A percentile compares a stretch with the other conserved stretches of the same genome.
Evolutionary conservation across 2,888 invertebrate genomes (phyloP).

Genomic region (Melolontha melolontha): DNA sequence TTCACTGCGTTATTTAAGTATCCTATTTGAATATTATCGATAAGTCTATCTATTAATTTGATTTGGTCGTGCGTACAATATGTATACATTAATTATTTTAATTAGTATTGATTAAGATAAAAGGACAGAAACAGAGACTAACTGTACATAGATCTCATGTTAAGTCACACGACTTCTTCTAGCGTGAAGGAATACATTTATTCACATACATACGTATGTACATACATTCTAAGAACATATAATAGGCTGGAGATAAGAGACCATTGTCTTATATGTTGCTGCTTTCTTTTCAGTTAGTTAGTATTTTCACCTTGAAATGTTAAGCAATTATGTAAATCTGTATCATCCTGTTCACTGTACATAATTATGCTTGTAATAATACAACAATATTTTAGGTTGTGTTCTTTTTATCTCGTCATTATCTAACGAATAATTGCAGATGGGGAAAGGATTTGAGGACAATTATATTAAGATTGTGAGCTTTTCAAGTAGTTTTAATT

Average conservation of each 20-base stretch:
- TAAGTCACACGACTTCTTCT: background rate
- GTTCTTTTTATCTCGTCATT: too few relatives aligned
- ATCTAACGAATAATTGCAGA: too few relatives aligned
- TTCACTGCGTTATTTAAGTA: conserved; percentile 3
- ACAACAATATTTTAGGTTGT: conserved; percentile 2
- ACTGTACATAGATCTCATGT: background rate
- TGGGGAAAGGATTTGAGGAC: too few relatives aligned
- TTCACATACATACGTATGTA: conserved; percentile 3
- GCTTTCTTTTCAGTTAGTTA: conserved; percentile 15
- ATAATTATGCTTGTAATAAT: conserved; percentile 9
- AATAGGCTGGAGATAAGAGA: background rate
- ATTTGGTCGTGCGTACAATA: background rate
- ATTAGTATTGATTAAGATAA: conserved; percentile 27
- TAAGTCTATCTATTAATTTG: background rate
- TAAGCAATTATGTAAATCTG: conserved; percentile 32
- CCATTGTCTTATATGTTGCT: conserved; percentile 9
- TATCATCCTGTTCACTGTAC: conserved; percentile 23
- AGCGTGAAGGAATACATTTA: too few relatives aligned
- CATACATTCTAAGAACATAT: background rate
- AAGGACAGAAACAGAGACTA: conserved; percentile 3
- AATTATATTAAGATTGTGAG: too few relatives aligned
- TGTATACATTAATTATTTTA: conserved; percentile 19
- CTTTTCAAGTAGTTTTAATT: too few relatives aligned
- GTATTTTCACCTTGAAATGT: conserved; percentile 11
- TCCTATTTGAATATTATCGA: conserved; percentile 9